Conservation (phyloP, 2,888 invertebrate species). For the Synanthedon formicaeformis region DNA sequence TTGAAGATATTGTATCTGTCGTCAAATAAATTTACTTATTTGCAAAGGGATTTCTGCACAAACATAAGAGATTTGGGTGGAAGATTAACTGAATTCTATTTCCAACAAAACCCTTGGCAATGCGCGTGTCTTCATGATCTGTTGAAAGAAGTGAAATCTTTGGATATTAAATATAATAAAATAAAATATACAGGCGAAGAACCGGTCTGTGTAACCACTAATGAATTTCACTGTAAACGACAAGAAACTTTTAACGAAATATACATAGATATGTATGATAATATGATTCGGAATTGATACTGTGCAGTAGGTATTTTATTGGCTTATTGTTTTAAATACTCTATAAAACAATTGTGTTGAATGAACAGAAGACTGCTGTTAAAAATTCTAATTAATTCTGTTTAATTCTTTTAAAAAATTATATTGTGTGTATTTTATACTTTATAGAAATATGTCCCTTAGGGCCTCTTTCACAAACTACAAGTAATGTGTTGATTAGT, state of each 20-base stretch:
- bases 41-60: slow-evolving; percentile 44
- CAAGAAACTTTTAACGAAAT: slow-evolving; percentile 30
- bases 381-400: no score
- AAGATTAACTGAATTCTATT: slow-evolving; percentile 34
- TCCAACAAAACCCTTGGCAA: slow-evolving; percentile 55
- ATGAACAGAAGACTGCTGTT: no score
- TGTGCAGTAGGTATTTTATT: no score
- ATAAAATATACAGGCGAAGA: slow-evolving; percentile 31
- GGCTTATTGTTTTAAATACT: no score
- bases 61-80: slow-evolving; percentile 42
- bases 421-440: no score
- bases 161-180: slow-evolving; percentile 32
- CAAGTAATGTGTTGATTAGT: no score
- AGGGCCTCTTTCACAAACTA: no score
- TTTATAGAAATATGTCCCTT: no score
- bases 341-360: no score
- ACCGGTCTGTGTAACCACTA: slow-evolving; percentile 40
- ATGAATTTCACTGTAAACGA: slow-evolving; percentile 35
- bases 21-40: slow-evolving; percentile 41
- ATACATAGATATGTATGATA: slow-evolving; percentile 28
- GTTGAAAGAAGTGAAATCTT: slow-evolving; percentile 36
- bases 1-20: slow-evolving; percentile 43
- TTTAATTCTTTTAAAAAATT: no score
- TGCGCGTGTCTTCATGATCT: slow-evolving; percentile 45
- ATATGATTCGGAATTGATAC: background rate